phyloP scores from a whole-genome alignment of 2,797 vertebrate species.

The Phalanger gymnotis region DNA sequence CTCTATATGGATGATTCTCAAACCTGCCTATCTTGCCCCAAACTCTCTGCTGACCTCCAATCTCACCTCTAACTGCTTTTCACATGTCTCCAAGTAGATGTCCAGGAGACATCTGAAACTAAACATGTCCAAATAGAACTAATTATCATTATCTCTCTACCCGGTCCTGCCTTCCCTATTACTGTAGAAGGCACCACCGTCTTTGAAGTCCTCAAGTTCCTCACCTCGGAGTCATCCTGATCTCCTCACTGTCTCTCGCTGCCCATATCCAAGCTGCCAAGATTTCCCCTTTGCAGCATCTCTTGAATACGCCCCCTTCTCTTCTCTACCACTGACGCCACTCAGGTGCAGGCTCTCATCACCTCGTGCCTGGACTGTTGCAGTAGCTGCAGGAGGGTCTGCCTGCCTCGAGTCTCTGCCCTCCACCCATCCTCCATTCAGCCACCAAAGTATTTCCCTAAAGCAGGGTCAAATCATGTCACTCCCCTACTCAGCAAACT shows the following conservation, averaged over 20 bases:
- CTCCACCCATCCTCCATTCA: background rate
- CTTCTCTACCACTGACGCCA: background rate
- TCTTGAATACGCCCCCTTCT: background rate
- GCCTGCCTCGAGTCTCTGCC: background rate
- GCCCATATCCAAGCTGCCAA: background rate
- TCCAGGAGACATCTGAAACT: background rate
- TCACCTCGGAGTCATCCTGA: background rate
- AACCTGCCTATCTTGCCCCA: background rate
- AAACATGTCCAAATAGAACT: background rate
- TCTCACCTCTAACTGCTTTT: background rate
- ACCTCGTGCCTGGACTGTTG: background rate
- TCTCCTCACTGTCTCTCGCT: background rate
- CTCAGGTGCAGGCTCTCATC: background rate
- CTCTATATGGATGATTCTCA: background rate
- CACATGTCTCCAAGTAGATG: background rate
- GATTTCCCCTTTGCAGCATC: background rate
- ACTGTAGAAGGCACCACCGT: background rate
- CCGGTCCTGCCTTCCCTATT: background rate
- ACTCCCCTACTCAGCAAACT: background rate
- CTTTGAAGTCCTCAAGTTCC: background rate
- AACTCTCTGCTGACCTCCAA: background rate
- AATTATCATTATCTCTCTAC: background rate
- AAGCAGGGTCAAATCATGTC: background rate
- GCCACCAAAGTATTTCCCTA: background rate
- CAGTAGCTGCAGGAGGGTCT: background rate